A percentile compares a stretch with the other conserved stretches of the same genome.
Evolutionary conservation across 2,113 vertebrate genomes (phyloP).

Genomic region (Sylvietta virens): DNA sequence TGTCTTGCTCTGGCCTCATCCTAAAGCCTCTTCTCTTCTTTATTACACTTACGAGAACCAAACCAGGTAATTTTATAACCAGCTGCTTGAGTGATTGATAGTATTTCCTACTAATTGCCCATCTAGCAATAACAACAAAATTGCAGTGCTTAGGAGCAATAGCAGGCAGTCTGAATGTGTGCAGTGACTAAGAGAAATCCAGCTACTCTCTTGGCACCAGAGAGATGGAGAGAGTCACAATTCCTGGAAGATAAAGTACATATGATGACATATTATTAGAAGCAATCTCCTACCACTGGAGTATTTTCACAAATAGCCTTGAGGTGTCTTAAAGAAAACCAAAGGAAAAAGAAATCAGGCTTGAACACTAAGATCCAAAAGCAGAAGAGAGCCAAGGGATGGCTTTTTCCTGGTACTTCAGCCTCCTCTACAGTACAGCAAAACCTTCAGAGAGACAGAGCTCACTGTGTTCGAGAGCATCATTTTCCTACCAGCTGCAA

Average conservation of each 20-base stretch:
- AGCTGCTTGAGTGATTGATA: neutral
- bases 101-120: neutral
- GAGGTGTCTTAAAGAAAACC: neutral
- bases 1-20: neutral
- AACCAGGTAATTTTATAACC: neutral
- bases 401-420: neutral
- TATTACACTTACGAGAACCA: neutral
- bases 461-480: neutral
- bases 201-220: neutral
- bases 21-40: neutral
- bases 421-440: neutral
- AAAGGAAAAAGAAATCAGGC: neutral
- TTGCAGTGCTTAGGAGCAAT: neutral
- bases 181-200: neutral
- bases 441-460: neutral
- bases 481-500: slow-evolving; percentile 11
- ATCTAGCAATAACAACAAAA: neutral
- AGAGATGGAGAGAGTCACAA: neutral
- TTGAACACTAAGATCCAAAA: neutral
- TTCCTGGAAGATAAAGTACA: slow-evolving; percentile 52
- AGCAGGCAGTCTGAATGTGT: neutral
- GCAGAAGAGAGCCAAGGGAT: neutral
- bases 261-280: neutral
- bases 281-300: neutral
- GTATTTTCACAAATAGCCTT: neutral